Evolutionary conservation across 2,797 vertebrate species (phyloP), one percentile per base, ranked within the genome.

Genomic region (Erpetoichthys calabaricus): DNA sequence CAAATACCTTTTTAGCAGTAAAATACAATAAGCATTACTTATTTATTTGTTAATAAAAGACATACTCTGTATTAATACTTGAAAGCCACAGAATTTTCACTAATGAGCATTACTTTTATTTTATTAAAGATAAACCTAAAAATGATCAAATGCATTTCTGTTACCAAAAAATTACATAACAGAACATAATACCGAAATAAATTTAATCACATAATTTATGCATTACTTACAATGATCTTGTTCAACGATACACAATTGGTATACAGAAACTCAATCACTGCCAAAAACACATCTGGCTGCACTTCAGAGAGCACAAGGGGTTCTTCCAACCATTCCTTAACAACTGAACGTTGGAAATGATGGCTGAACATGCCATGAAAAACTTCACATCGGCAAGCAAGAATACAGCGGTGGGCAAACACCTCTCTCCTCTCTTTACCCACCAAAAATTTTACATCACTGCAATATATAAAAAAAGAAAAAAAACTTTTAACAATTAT

Each of bases 251-350:
- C 72, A 0, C 70, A 77, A 68, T 86, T 85, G 58, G 84, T 84
- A 45, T 86, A 86, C 56, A 86, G 73, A 71, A 83, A 86, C 63
- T 86, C 83, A 0, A 86, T 69, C 59, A 86, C 78, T 0, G 76
- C 75, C 66, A 86, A 57, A 65, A 86, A 86, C 62, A 82, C 80
- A 10, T 81, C 76, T 0, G 78, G 75, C n/a, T 79, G 75, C 57
- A 83, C 73, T 0, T 81, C 73, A 59, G 74, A 73, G 62, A 86
- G 63, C 51, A 84, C 45, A 56, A 84, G 71, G 1, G 82, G 77
- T 3, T 64, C 65, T 9, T 68, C 64, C 42, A 69, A 45, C 46
- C 64, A 54, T 56, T 0, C 59, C 58, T 0, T 63, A 44, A 1
- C 59, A 41, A 74, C 70, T 4, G 68, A 51, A 0, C 10, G 47